phyloP scores from a whole-genome alignment of 2,797 vertebrate species.

The Macropus fuliginosus region DNA sequence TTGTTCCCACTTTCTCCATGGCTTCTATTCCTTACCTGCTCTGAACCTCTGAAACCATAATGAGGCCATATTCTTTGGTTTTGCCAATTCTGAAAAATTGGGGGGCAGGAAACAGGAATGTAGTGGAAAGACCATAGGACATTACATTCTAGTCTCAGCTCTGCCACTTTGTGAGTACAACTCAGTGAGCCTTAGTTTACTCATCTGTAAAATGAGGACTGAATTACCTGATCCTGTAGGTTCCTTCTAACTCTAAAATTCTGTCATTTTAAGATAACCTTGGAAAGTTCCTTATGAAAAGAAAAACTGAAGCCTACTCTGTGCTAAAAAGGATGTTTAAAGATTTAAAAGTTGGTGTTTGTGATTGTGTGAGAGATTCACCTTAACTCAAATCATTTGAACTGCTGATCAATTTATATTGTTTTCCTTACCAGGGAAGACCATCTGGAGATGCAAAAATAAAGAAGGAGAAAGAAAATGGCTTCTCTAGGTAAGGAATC shows the following conservation, averaged over 20 bases:
- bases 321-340: conserved; percentile 2
- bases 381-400: conserved; percentile 38
- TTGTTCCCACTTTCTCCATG: not conserved
- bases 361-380: conserved; percentile 25
- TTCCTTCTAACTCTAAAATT: not conserved
- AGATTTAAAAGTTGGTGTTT: conserved; percentile 1
- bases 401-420: conserved; percentile 60
- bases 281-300: not conserved
- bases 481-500: conserved; percentile 91
- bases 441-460: conserved; percentile 89
- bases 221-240: not conserved
- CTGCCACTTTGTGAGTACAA: not conserved
- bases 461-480: conserved; percentile 97
- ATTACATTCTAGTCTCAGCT: not conserved
- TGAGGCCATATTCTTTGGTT: not conserved
- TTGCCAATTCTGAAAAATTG: not conserved
- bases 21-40: not conserved
- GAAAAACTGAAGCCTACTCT: conserved; percentile 14
- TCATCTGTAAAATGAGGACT: not conserved
- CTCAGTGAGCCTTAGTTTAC: not conserved
- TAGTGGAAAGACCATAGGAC: not conserved
- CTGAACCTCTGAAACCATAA: not conserved
- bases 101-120: not conserved
- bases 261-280: not conserved
- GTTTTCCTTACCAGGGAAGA: conserved; percentile 87